These are phyloP conservation scores for Girardinichthys multiradiatus DNA, from an alignment of 2,113 vertebrate genomes.

Conservation along the genomic window DNA sequence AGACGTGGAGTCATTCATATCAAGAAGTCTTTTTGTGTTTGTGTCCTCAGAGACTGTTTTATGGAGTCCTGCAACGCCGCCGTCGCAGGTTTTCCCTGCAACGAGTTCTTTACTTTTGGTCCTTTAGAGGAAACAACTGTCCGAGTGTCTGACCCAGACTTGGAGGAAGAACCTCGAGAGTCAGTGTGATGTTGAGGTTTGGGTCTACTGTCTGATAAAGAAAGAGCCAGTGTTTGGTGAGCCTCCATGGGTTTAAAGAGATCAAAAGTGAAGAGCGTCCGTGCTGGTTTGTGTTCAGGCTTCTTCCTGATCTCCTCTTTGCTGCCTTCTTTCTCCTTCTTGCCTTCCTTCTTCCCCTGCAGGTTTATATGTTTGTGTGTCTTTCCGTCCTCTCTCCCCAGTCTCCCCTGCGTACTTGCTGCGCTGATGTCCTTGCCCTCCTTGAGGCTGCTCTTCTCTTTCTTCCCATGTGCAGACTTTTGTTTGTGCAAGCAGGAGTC, in stretches of 20 bases:
- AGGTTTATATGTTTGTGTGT: conserved; percentile 38
- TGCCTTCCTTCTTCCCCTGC: conserved; percentile 63
- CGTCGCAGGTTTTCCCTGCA: conserved; percentile 76
- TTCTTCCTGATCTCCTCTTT: conserved; percentile 78
- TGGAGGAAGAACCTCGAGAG: conserved; percentile 61
- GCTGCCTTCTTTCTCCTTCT: conserved; percentile 61
- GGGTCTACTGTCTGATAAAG: conserved; percentile 65
- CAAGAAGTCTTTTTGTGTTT: conserved; percentile 89
- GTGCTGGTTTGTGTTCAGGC: conserved; percentile 69
- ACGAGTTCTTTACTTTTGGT: conserved; percentile 80
- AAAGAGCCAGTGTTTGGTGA: conserved; percentile 67
- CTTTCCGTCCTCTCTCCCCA: conserved; percentile 69
- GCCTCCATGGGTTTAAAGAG: conserved; percentile 77
- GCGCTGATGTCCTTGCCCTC: conserved; percentile 44
- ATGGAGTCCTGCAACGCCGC: conserved; percentile 70
- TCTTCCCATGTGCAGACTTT: conserved; percentile 72
- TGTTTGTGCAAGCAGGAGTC: conserved; percentile 61
- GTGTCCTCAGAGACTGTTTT: conserved; percentile 81
- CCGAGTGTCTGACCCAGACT: conserved; percentile 64
- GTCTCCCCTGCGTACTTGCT: conserved; percentile 19
- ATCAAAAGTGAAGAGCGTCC: conserved; percentile 77
- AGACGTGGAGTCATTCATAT: conserved; percentile 79
- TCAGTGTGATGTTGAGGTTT: conserved; percentile 70
- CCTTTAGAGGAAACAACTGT: conserved; percentile 77
- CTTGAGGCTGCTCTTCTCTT: conserved; percentile 76